phyloP scores from a whole-genome alignment of 2,888 invertebrate species.

The Xanthia togata region DNA sequence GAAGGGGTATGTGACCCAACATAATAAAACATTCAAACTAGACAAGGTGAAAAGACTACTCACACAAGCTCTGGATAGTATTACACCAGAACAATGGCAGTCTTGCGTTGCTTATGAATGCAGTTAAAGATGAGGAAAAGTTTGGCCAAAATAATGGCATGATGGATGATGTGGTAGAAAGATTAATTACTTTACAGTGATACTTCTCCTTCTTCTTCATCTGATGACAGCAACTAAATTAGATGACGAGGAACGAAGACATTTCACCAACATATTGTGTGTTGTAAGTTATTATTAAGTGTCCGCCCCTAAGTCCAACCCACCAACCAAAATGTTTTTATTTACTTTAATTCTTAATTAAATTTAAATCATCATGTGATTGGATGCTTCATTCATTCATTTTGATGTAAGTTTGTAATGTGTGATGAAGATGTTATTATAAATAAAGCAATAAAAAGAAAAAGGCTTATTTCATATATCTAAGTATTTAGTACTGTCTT shows the following conservation, averaged over 20 bases:
- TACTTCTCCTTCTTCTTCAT: neutral
- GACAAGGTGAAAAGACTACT: neutral
- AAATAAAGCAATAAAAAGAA: too few species aligned
- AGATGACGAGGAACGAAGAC: neutral
- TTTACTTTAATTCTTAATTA: too few species aligned
- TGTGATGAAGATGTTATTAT: too few species aligned
- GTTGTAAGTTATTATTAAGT: neutral
- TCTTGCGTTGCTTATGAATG: neutral
- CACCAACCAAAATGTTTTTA: too few species aligned
- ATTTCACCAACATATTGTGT: neutral
- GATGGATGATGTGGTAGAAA: neutral
- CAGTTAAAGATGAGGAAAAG: neutral
- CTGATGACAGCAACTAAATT: neutral
- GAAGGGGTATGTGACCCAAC: neutral
- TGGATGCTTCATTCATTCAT: too few species aligned
- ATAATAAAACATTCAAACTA: neutral
- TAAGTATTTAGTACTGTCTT: too few species aligned
- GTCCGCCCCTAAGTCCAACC: too few species aligned
- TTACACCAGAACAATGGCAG: neutral
- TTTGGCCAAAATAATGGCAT: neutral
- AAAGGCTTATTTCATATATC: too few species aligned
- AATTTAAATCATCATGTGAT: too few species aligned
- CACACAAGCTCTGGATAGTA: neutral
- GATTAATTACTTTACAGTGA: neutral
- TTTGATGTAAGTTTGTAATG: too few species aligned